Evolutionary conservation across 2,888 invertebrate species (phyloP), one percentile per base, ranked within the genome.

Genomic region (Eudemis profundana): DNA sequence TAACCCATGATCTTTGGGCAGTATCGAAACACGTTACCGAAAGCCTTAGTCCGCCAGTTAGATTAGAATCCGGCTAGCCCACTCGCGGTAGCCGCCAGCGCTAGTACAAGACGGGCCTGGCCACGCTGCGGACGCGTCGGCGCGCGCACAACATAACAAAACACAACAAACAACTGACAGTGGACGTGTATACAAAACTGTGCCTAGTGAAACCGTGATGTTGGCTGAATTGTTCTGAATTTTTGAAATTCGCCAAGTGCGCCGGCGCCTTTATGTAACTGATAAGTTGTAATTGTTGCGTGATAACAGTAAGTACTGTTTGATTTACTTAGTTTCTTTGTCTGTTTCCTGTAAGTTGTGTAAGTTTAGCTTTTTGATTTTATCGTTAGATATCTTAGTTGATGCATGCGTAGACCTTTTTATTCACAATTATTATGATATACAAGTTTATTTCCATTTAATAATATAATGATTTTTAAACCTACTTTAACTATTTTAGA

Each of bases 261-360:
- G 65, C 65, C 36, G 36, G 64, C 64, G 64, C 57, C 36, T 38
- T 57, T 21, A 40, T 42, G 86, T 78, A 74, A 72, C 84, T 85
- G 86, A 87, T 88, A 88, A 83, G 82, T 78, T 84, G 19, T 85
- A 84, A 86, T 87, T 79, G 83, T 87, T 83, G 83, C 84, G 84
- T 86, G 89, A 89, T 89, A 90, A 87, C 84, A 87, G 91, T 91
- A 79, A 91, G 91, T 91, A 81, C 76, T 74, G 27, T 42, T 71
- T 74, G 73, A 74, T 75, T 74, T 74, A 72, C 69, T 64, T 49
- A 27, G 29, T 51, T 53, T 46, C 56, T 56, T 66, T 50, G 65
- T 65, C 10, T 53, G 8, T n/a, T 47, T 38, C 54, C 29, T 56
- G 49, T 61, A 44, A 47, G 51, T 56, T 49, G 47, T 47, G 36